These are phyloP conservation scores for Orussus abietinus DNA, from an alignment of 1,140 invertebrate species.

Conservation along the genomic window DNA sequence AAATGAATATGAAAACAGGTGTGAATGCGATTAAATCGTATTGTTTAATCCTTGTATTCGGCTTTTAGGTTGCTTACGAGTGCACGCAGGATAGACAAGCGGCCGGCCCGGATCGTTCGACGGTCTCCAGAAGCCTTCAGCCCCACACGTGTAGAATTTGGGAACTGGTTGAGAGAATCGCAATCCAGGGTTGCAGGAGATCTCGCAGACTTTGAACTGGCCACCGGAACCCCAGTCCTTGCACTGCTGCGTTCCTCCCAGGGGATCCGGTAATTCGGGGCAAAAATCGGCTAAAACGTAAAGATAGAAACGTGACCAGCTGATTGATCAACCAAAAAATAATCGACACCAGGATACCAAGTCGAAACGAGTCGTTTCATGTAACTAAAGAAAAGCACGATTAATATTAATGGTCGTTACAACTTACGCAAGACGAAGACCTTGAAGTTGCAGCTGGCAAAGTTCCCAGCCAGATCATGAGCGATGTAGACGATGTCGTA, in stretches of 20 bases:
- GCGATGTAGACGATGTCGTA: constrained; percentile 94
- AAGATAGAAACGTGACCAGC: too few species aligned
- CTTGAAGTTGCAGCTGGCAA: constrained; percentile 89
- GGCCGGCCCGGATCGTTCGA: constrained; percentile 73
- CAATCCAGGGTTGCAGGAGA: constrained; percentile 79
- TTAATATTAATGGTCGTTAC: too few species aligned
- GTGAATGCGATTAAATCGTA: constrained; percentile 8
- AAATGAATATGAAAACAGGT: constrained; percentile 5
- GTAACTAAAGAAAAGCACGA: too few species aligned
- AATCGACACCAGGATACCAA: too few species aligned
- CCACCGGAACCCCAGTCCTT: constrained; percentile 94
- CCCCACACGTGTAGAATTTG: constrained; percentile 93
- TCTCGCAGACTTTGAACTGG: constrained; percentile 91
- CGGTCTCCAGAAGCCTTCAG: constrained; percentile 94
- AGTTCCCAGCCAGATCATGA: constrained; percentile 85
- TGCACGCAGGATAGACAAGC: constrained; percentile 86
- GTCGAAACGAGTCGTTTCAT: too few species aligned
- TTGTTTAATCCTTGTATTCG: neutral
- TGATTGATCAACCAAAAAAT: too few species aligned
- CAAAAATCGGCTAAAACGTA: constrained; percentile 79
- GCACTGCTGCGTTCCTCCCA: constrained; percentile 85
- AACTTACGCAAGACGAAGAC: constrained; percentile 84
- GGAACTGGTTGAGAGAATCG: constrained; percentile 88
- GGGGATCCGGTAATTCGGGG: constrained; percentile 77
- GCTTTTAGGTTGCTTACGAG: constrained; percentile 59